phyloP scores from a whole-genome alignment of 2,888 invertebrate species.

The Drosophila nigricruria region DNA sequence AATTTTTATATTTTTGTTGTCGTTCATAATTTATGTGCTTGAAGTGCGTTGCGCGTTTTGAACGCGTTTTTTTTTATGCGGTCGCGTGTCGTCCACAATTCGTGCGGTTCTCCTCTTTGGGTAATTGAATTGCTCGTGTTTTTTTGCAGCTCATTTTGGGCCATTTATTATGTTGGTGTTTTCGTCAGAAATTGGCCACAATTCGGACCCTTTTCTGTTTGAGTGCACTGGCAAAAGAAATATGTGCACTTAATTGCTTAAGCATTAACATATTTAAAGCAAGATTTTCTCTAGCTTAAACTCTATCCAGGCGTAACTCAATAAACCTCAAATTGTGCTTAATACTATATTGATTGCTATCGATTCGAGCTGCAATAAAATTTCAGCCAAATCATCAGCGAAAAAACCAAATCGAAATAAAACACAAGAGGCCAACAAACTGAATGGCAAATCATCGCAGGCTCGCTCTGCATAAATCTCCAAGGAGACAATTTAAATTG shows the following conservation, averaged over 20 bases:
- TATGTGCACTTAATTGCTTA: conserved; percentile 3
- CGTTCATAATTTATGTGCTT: conserved; percentile 64
- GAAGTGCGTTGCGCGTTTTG: conserved; percentile 56
- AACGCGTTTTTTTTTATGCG: conserved; percentile 24
- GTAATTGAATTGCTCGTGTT: conserved; percentile 60
- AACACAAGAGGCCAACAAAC: conserved; percentile 21
- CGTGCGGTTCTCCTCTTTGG: conserved; percentile 22
- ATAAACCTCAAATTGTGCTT: conserved; percentile 46
- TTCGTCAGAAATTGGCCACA: conserved; percentile 47
- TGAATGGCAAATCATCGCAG: conserved; percentile 51
- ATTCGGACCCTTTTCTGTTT: conserved; percentile 30
- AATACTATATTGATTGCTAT: conserved; percentile 63
- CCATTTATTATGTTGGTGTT: conserved; percentile 26
- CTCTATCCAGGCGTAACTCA: conserved; percentile 30
- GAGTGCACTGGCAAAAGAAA: conserved; percentile 22
- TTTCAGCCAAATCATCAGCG: conserved; percentile 42
- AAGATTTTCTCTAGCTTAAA: conserved; percentile 5
- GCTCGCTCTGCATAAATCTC: conserved; percentile 63
- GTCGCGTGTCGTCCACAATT: conserved; percentile 65
- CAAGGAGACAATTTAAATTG: conserved; percentile 79
- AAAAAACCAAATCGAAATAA: conserved; percentile 10
- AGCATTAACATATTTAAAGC: conserved; percentile 16
- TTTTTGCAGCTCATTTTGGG: conserved; percentile 31
- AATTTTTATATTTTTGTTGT: conserved; percentile 25
- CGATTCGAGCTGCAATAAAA: conserved; percentile 41